These are phyloP conservation scores for Lordiphosa stackelbergi DNA, from an alignment of 1,140 invertebrate genomes.

Conservation along the genomic window DNA sequence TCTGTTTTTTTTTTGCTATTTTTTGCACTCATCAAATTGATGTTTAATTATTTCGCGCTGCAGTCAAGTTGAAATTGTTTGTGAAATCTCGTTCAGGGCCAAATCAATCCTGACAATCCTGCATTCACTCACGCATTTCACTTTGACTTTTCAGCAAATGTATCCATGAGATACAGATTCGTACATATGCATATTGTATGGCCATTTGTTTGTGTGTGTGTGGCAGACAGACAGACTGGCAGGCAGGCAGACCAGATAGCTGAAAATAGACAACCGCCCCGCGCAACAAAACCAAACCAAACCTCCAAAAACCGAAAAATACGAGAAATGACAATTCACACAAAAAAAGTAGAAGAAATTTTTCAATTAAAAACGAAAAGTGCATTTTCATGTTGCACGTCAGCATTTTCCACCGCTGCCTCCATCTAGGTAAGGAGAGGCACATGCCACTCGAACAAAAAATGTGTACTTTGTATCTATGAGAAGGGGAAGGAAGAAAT, in stretches of 20 bases:
- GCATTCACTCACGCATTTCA: constrained; percentile 42
- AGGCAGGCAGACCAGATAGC: constrained; percentile 23
- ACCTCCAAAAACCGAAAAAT: constrained; percentile 20
- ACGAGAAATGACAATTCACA: constrained; percentile 38
- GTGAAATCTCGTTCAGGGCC: constrained; percentile 38
- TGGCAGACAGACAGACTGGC: constrained; percentile 16
- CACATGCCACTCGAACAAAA: constrained; percentile 46
- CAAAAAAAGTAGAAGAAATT: constrained; percentile 50
- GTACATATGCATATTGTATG: constrained; percentile 22
- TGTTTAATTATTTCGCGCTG: constrained; percentile 58
- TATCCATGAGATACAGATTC: constrained; percentile 6
- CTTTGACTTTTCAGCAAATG: constrained; percentile 45
- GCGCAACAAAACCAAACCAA: constrained; percentile 24
- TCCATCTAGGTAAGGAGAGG: constrained; percentile 1
- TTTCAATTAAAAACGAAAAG: constrained; percentile 75
- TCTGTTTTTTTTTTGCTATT: constrained; percentile 9
- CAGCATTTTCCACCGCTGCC: constrained; percentile 36
- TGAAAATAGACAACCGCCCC: constrained; percentile 33
- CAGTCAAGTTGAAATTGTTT: constrained; percentile 28
- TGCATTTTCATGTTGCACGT: constrained; percentile 75
- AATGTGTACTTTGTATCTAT: constrained; percentile 20
- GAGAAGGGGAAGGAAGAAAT: constrained; percentile 12
- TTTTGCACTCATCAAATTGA: constrained; percentile 38
- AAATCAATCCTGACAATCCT: constrained; percentile 58
- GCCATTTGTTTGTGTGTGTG: constrained; percentile 3